Base-by-base conservation (phyloP, 2,113 vertebrate species). In the Chionomys nivalis region DNA sequence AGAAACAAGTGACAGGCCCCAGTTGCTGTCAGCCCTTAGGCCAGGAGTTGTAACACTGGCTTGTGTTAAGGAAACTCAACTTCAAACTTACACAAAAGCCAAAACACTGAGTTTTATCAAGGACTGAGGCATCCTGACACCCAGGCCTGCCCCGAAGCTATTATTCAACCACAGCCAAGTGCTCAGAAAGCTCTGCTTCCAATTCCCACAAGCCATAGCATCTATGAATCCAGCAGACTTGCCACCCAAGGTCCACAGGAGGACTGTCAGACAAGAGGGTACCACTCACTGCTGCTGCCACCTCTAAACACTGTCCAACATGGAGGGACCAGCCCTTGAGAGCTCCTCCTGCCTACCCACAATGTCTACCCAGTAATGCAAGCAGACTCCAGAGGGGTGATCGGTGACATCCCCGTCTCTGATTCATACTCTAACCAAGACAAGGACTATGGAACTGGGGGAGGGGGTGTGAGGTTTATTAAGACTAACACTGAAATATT, bases 401-500 rank as follows among this genome's bases (percentile, higher is more conserved):
- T 26, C 7, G 86, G 85, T 78, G 33, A 42, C 81, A 77, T 58
- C 3, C 21, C 31, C 70, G 65, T n/a, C 92, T 91, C n/a, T 95
- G 90, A 91, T 94, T 81, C 94, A 90, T 94, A 81, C 3, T 77
- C 87, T 89, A 44, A 65, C 39, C 81, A 77, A 79, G 76, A 96
- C 89, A 91, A 97, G 96, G 52, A 49, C 88, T 88, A 12, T n/a
- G 85, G n/a, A 3, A 1, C 10, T 1, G 5, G 12, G 17, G 66
- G 93, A 87, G 68, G 28, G 7, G 8, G 13, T 16, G 81, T 47
- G 36, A 76, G 10, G 1, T 33, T 58, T 39, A 63, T 73, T 89
- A 11, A 93, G 76, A 61, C 33, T 42, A 75, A 61, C 78, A 42
- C 87, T 77, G 95, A 85, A 63, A 58, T 49, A 36, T 89, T 42